These are phyloP conservation scores for Prunella fulvescens DNA, from an alignment of 2,113 vertebrate genomes.

Conservation along the genomic window DNA sequence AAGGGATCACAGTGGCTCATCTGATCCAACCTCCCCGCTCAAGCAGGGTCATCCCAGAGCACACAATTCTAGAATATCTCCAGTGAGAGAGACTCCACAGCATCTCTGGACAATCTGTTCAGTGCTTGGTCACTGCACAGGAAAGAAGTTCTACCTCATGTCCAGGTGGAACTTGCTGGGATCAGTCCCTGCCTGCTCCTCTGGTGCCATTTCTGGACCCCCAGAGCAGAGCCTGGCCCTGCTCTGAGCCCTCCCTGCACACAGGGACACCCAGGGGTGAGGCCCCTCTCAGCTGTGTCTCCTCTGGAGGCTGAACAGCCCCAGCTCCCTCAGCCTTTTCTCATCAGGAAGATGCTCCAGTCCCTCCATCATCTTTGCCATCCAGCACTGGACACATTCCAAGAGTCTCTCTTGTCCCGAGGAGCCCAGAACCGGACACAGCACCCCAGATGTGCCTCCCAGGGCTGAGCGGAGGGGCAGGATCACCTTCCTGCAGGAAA, in stretches of 20 bases:
- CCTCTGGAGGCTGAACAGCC: neutral
- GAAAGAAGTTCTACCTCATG: neutral
- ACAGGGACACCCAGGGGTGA: neutral
- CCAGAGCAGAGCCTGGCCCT: neutral
- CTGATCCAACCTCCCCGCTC: accelerated
- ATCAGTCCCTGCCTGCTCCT: neutral
- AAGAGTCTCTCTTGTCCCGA: neutral
- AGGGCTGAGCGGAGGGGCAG: neutral
- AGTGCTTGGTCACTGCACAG: accelerated
- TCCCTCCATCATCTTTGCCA: neutral
- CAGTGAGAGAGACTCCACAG: neutral
- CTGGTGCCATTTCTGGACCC: neutral
- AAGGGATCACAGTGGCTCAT: neutral
- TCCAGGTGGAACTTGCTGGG: neutral
- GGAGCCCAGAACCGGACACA: neutral
- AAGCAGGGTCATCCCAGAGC: neutral
- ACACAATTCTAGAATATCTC: neutral
- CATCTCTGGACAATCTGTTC: neutral
- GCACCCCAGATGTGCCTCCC: neutral
- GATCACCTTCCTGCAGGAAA: neutral
- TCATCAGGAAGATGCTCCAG: neutral
- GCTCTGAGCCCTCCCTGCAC: neutral
- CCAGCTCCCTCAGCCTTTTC: neutral
- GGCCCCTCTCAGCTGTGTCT: neutral
- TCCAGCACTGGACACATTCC: accelerated